Conservation (phyloP, 2,797 vertebrate genomes). For the Carcharodon carcharias region DNA sequence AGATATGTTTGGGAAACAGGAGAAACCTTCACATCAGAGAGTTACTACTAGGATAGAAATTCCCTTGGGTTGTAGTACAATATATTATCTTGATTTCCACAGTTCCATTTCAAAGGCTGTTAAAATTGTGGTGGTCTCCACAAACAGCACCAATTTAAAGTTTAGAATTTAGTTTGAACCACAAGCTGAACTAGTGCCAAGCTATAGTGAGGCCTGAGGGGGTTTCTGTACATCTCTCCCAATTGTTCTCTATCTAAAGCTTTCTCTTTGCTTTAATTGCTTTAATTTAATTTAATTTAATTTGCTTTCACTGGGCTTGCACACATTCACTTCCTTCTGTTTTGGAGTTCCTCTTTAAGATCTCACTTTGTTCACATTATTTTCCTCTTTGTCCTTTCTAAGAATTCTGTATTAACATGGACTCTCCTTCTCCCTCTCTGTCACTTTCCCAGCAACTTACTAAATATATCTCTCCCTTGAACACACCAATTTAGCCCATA, state of each 20-base stretch:
- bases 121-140: background rate
- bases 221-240: background rate
- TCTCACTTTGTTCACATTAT: background rate
- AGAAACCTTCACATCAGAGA: background rate
- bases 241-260: background rate
- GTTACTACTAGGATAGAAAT: background rate
- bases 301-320: background rate
- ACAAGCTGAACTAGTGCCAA: background rate
- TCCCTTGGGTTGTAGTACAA: background rate
- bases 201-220: background rate
- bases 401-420: background rate
- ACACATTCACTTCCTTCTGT: background rate
- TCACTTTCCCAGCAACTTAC: background rate
- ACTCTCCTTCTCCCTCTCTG: background rate
- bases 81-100: slow-evolving; percentile 1
- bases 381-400: background rate
- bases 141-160: background rate
- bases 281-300: no score
- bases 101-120: background rate
- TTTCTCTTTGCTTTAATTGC: background rate
- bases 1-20: slow-evolving; percentile 12
- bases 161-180: background rate
- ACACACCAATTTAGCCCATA: background rate
- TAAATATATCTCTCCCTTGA: background rate
- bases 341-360: background rate